Percentiles rank a stretch among this genome's conserved stretches.
Conservation (phyloP, 2,797 vertebrate species). For the Lophotriccus pileatus region DNA sequence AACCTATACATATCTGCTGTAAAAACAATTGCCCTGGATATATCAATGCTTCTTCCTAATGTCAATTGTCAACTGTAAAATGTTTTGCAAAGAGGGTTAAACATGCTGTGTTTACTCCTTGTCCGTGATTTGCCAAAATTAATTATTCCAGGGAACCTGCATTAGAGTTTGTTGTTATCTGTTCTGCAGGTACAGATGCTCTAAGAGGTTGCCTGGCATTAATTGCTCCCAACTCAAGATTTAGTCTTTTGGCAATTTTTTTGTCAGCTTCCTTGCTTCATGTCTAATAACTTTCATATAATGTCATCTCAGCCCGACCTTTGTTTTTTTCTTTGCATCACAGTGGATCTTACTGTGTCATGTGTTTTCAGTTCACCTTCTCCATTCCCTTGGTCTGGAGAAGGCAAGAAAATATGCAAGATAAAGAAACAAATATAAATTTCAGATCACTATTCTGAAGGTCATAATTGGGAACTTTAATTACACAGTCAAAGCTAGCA, state of each 20-base stretch:
- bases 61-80: not conserved
- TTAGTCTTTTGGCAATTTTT: not conserved
- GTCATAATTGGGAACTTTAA: not conserved
- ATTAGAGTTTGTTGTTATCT: not conserved
- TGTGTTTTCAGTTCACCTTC: not conserved
- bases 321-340: not conserved
- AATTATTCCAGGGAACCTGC: not conserved
- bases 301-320: not conserved
- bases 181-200: not conserved
- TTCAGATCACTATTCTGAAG: not conserved
- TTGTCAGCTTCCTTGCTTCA: not conserved
- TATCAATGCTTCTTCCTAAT: not conserved
- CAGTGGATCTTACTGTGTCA: not conserved
- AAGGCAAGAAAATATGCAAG: not conserved
- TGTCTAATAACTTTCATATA: not conserved
- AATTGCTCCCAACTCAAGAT: not conserved
- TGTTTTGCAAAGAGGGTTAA: not conserved
- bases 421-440: not conserved
- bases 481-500: not conserved
- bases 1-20: not conserved
- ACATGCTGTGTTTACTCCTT: not conserved
- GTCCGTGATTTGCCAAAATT: not conserved
- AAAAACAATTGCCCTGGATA: not conserved
- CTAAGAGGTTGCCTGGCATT: not conserved
- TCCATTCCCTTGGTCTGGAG: accelerated